phyloP scores from a whole-genome alignment of 2,797 vertebrate genomes.

The Hybognathus amarus region DNA sequence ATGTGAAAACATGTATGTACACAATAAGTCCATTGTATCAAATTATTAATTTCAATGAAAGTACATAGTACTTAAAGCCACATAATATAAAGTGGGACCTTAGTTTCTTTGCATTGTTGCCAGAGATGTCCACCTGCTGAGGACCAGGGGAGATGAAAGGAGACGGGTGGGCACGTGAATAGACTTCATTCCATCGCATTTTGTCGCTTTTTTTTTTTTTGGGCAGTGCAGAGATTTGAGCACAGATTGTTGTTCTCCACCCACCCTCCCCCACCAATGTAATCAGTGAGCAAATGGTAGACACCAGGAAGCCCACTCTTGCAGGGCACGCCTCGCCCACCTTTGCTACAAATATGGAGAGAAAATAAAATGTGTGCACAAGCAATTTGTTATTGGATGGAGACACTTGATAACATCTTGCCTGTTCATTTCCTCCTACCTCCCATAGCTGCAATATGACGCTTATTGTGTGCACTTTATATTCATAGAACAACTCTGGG shows the following conservation, averaged over 20 bases:
- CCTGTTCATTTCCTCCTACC: conserved; percentile 57
- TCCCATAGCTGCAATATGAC: conserved; percentile 40
- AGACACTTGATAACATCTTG: conserved; percentile 54
- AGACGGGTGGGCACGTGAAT: conserved; percentile 34
- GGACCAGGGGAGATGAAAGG: conserved; percentile 28
- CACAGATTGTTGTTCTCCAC: conserved; percentile 54
- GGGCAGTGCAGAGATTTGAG: conserved; percentile 41
- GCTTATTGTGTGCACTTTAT: conserved; percentile 37
- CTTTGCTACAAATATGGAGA: conserved; percentile 40
- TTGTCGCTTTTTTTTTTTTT: conserved; percentile 22
- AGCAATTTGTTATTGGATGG: conserved; percentile 55
- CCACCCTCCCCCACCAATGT: conserved; percentile 42
- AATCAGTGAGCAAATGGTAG: conserved; percentile 59
- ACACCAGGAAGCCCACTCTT: conserved; percentile 49
- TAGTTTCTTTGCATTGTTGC: conserved; percentile 4
- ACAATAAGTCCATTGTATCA: no score
- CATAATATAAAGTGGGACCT: no score
- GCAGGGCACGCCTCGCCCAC: conserved; percentile 33
- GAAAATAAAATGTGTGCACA: conserved; percentile 46
- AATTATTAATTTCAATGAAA: no score
- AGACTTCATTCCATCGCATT: conserved; percentile 48
- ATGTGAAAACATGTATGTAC: no score
- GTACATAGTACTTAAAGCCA: no score
- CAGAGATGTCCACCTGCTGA: conserved; percentile 35
- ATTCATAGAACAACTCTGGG: conserved; percentile 22